Percentiles rank a stretch among this genome's conserved stretches.
Evolutionary conservation across 2,797 vertebrate species (phyloP).

Genomic region (Lagocephalus sceleratus): DNA sequence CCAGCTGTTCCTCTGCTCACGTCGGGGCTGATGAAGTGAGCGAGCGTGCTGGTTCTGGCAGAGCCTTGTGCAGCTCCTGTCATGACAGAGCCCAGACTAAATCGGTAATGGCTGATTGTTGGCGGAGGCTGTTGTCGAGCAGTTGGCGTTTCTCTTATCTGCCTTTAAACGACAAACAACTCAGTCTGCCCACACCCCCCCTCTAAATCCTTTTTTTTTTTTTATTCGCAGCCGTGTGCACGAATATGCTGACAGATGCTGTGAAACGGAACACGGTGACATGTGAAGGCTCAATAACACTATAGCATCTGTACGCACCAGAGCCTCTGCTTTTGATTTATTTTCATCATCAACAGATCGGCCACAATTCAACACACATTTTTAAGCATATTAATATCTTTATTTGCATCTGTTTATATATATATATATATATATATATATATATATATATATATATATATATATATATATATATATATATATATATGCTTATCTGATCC

Average conservation of each 20-base stretch:
- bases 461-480: no score
- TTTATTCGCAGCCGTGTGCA: slow-evolving; percentile 22
- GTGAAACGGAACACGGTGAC: slow-evolving; percentile 53
- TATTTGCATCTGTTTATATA: neutral
- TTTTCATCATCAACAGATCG: no score
- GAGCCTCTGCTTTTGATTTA: no score
- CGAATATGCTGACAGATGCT: slow-evolving; percentile 42
- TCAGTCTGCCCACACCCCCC: slow-evolving; percentile 5
- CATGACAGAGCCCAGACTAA: slow-evolving; percentile 50
- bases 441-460: no score
- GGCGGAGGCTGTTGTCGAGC: slow-evolving; percentile 45
- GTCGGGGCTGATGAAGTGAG: slow-evolving; percentile 47
- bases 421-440: neutral
- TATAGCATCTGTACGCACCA: no score
- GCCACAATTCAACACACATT: no score
- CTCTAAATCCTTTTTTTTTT: slow-evolving; percentile 12
- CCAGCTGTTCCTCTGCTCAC: slow-evolving; percentile 53
- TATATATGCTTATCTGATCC: neutral
- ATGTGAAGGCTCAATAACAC: slow-evolving; percentile 62
- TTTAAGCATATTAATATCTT: neutral
- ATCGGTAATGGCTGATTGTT: slow-evolving; percentile 62
- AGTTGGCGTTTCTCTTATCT: slow-evolving; percentile 59
- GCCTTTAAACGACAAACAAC: slow-evolving; percentile 57
- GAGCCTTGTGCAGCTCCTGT: slow-evolving; percentile 29
- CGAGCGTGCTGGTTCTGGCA: slow-evolving; percentile 34